Conservation (phyloP, 2,797 vertebrate species). For the Molossus alvarezi region DNA sequence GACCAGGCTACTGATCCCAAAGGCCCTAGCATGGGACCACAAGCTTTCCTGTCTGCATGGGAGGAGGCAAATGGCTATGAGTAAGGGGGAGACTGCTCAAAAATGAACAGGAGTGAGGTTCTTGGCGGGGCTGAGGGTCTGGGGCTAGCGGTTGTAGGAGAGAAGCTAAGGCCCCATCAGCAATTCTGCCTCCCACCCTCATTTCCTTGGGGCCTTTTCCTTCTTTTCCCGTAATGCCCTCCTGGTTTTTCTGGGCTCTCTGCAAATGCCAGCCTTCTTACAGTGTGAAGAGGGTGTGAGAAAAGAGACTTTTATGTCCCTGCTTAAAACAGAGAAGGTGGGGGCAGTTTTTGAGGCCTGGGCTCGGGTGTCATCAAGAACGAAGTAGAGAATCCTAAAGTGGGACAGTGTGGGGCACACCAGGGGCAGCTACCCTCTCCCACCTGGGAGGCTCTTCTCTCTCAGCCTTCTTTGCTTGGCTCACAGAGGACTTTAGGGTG, state of each 20-base stretch:
- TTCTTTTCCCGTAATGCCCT: background rate
- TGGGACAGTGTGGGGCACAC: background rate
- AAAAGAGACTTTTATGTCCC: slow-evolving; percentile 57
- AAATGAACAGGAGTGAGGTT: background rate
- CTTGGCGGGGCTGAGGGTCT: background rate
- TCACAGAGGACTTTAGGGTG: background rate
- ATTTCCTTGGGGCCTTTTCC: background rate
- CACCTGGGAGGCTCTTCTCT: background rate
- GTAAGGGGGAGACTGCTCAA: background rate
- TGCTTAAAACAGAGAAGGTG: slow-evolving; percentile 30
- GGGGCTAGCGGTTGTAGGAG: background rate
- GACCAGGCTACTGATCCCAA: background rate
- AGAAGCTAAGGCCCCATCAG: background rate
- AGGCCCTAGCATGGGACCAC: background rate
- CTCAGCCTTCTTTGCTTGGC: background rate
- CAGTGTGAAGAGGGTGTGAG: slow-evolving; percentile 78
- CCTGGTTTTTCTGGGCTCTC: slow-evolving; percentile 77
- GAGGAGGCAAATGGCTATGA: background rate
- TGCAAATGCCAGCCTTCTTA: slow-evolving; percentile 79
- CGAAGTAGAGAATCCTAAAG: slow-evolving; percentile 57
- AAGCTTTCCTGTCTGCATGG: background rate
- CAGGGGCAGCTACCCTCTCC: background rate
- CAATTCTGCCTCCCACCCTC: background rate
- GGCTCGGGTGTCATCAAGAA: background rate
- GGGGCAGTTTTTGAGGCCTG: background rate